Percentiles rank a stretch among this genome's conserved stretches.
Evolutionary conservation across 2,888 invertebrate genomes (phyloP).

Genomic region (Drosophila falleni): DNA sequence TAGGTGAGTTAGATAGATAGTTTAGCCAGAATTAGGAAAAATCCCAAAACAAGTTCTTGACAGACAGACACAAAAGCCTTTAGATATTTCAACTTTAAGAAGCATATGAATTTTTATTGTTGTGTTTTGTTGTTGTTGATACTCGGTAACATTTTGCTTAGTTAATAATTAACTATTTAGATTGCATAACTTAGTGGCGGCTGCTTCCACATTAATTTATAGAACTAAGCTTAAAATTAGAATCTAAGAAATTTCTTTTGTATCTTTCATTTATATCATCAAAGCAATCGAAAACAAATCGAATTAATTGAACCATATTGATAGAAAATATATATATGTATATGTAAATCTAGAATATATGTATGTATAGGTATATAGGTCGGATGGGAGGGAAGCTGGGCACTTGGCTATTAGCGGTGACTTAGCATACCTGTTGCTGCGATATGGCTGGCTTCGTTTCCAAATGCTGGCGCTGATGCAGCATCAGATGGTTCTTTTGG

Average conservation of each 20-base stretch:
- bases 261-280: slow-evolving; percentile 13
- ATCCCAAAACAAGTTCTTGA: slow-evolving; percentile 23
- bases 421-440: slow-evolving; percentile 85
- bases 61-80: slow-evolving; percentile 54
- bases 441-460: slow-evolving; percentile 85
- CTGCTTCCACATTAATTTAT: slow-evolving; percentile 36
- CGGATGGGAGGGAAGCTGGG: background rate
- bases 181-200: slow-evolving; percentile 47
- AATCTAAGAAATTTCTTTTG: slow-evolving; percentile 28
- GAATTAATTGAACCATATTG: slow-evolving; percentile 28
- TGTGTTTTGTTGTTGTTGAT: slow-evolving; percentile 26
- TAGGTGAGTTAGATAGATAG: slow-evolving; percentile 15
- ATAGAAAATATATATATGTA: slow-evolving; percentile 24
- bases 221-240: slow-evolving; percentile 34
- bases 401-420: slow-evolving; percentile 45
- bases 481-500: slow-evolving; percentile 93
- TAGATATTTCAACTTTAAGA: slow-evolving; percentile 21
- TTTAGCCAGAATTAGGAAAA: slow-evolving; percentile 4
- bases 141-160: slow-evolving; percentile 47
- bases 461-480: slow-evolving; percentile 92
- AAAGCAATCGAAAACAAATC: slow-evolving; percentile 36
- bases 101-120: slow-evolving; percentile 17
- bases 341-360: slow-evolving; percentile 13
- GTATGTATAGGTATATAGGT: slow-evolving; percentile 5
- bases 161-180: slow-evolving; percentile 47